Evolutionary conservation across 2,888 invertebrate species (phyloP).

Genomic region (Deilephila porcellus): DNA sequence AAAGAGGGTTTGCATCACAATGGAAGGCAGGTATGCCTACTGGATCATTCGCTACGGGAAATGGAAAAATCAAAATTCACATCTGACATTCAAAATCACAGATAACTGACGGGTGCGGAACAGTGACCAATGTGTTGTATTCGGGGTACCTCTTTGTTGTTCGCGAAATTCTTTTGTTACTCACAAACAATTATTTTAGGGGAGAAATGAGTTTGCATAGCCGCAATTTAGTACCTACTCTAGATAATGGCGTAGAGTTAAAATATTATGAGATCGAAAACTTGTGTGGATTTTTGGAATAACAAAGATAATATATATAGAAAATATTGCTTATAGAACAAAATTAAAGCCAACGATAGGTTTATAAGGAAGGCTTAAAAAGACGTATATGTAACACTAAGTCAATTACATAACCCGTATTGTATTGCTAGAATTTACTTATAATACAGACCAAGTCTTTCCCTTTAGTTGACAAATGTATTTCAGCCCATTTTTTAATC

Average conservation of each 20-base stretch:
- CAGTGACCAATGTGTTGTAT: conserved; percentile 26
- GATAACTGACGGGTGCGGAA: conserved; percentile 48
- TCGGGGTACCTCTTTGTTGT: conserved; percentile 16
- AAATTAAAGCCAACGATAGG: too few relatives aligned
- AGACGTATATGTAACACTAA: too few relatives aligned
- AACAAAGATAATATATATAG: too few relatives aligned
- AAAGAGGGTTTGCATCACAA: conserved; percentile 64
- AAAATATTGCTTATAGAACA: too few relatives aligned
- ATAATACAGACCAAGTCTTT: too few relatives aligned
- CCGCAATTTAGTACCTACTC: not conserved
- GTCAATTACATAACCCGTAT: too few relatives aligned
- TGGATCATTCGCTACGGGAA: conserved; percentile 71
- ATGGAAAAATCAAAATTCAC: conserved; percentile 77
- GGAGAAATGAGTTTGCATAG: not conserved
- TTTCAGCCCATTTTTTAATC: too few relatives aligned
- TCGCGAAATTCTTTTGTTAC: conserved; percentile 20
- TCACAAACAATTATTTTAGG: conserved; percentile 33
- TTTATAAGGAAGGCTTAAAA: too few relatives aligned
- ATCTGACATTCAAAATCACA: conserved; percentile 63
- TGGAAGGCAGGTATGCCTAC: conserved; percentile 55
- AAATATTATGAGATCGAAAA: not conserved
- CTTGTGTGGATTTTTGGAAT: too few relatives aligned
- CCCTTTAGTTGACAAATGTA: too few relatives aligned
- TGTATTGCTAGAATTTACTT: too few relatives aligned
- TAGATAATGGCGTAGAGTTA: not conserved